A percentile compares a stretch with the other conserved stretches of the same genome.
Evolutionary conservation across 2,888 invertebrate genomes (phyloP).

Genomic region (Saturnia pavonia): DNA sequence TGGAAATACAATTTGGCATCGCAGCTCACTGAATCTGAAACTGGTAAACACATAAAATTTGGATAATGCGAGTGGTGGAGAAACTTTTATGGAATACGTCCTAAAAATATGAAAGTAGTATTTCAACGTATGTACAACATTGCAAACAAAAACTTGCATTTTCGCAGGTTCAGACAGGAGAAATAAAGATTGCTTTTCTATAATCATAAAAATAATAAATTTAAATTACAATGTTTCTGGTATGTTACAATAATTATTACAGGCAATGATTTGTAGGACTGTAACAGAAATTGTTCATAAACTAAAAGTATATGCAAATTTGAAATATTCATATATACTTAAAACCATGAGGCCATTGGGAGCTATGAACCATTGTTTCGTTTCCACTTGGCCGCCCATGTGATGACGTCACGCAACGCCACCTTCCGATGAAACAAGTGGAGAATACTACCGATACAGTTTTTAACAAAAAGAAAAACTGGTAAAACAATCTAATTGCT

Average conservation of each 20-base stretch:
- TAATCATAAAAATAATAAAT: too few relatives aligned
- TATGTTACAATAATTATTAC: too few relatives aligned
- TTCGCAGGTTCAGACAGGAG: too few relatives aligned
- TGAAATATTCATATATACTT: conserved; percentile 34
- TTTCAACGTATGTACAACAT: background rate
- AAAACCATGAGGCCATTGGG: conserved; percentile 47
- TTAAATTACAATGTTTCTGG: too few relatives aligned
- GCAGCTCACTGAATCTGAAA: conserved; percentile 21
- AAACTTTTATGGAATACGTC: conserved; percentile 23
- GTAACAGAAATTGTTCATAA: background rate
- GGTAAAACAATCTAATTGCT: conserved; percentile 16
- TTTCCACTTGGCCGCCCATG: conserved; percentile 68
- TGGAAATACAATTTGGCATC: conserved; percentile 35
- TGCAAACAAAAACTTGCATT: background rate
- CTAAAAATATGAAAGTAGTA: conserved; percentile 13
- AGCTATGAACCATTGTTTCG: conserved; percentile 56
- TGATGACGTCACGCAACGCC: conserved; percentile 73
- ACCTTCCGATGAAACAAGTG: conserved; percentile 62
- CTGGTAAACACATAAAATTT: conserved; percentile 23
- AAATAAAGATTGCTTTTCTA: too few relatives aligned
- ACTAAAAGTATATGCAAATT: conserved; percentile 1
- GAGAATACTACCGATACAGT: conserved; percentile 40
- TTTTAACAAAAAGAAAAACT: conserved; percentile 25
- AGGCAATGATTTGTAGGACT: too few relatives aligned
- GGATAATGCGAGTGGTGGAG: background rate